A percentile compares a stretch with the other conserved stretches of the same genome.
Conservation (phyloP, 2,113 vertebrate species). For the Menura novaehollandiae region DNA sequence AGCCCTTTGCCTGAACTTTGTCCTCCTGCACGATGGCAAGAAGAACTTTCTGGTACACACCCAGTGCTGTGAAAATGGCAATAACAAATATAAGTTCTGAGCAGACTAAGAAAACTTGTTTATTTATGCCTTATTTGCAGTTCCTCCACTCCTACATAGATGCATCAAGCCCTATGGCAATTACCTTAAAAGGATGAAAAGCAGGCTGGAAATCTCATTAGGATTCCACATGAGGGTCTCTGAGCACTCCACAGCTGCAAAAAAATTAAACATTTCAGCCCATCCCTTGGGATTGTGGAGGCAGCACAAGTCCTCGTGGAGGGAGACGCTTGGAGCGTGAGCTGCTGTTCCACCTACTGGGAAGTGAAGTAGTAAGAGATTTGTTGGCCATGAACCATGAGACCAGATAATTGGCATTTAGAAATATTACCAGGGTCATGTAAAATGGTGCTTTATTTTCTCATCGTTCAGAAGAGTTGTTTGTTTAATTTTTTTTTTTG, state of each 20-base stretch:
- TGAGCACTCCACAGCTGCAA: background rate
- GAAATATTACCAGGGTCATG: background rate
- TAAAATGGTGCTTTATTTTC: background rate
- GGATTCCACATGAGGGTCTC: background rate
- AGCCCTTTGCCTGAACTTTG: background rate
- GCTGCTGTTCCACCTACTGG: background rate
- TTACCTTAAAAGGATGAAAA: background rate
- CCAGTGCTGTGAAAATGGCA: background rate
- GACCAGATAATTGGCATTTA: background rate
- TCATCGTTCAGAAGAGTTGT: background rate
- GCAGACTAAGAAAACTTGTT: background rate
- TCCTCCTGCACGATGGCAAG: rapidly evolving
- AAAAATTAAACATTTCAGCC: background rate
- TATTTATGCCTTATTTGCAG: background rate
- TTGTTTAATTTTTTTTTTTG: background rate
- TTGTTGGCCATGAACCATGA: background rate
- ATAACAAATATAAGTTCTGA: background rate
- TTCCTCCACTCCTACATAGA: background rate
- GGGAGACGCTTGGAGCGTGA: rapidly evolving
- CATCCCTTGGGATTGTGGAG: background rate
- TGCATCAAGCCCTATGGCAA: background rate
- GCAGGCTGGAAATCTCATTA: background rate
- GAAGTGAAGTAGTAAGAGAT: background rate
- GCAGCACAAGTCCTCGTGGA: rapidly evolving
- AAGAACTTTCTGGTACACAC: background rate